A percentile compares a stretch with the other conserved stretches of the same genome.
Evolutionary conservation across 2,113 vertebrate genomes (phyloP).

Genomic region (human (Homo sapiens)): GRCh38 chr4:106876001-106876500

Average conservation of each 20-base stretch:
- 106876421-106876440: background rate
- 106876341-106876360: background rate
- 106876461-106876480: too few species aligned
- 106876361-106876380: background rate
- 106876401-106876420: background rate
- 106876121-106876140: background rate
- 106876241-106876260: background rate
- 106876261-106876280: background rate
- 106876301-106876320: background rate
- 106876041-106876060: background rate
- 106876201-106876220: background rate
- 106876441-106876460: too few species aligned
- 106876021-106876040: background rate
- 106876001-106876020: background rate
- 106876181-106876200: background rate
- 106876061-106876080: background rate
- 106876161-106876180: too few species aligned
- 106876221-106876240: background rate
- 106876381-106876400: background rate
- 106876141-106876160: background rate
- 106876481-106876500: too few species aligned
- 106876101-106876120: background rate
- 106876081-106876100: background rate
- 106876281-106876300: background rate
- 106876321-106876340: background rate